phyloP scores from a whole-genome alignment of 2,113 vertebrate species.

The Osmerus eperlanus region DNA sequence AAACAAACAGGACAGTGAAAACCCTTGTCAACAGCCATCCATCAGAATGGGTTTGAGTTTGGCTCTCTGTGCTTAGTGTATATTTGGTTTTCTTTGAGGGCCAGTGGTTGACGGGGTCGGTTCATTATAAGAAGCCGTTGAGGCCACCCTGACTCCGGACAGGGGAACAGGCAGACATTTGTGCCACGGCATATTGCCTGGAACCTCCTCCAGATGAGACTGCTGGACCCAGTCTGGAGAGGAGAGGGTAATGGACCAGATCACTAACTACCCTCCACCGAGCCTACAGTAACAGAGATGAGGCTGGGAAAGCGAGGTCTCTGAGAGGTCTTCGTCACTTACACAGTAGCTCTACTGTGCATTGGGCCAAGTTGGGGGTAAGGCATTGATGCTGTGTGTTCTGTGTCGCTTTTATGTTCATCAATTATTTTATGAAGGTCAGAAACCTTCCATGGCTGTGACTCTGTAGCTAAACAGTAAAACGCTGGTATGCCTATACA shows the following conservation, averaged over 20 bases:
- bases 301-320: constrained; percentile 30
- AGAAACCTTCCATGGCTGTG: not conserved
- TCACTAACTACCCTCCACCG: constrained; percentile 24
- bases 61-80: constrained; percentile 30
- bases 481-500: constrained; percentile 1
- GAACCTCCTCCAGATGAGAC: constrained; percentile 47
- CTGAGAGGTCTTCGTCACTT: constrained; percentile 22
- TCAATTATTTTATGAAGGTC: constrained; percentile 2
- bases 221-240: constrained; percentile 27
- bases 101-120: constrained; percentile 32
- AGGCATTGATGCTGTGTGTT: not conserved
- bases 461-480: not conserved
- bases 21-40: constrained; percentile 38
- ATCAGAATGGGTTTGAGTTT: constrained; percentile 16
- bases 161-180: constrained; percentile 48
- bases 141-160: constrained; percentile 40
- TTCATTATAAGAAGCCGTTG: constrained; percentile 30
- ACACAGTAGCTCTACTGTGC: constrained; percentile 54
- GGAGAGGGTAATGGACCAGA: constrained; percentile 41
- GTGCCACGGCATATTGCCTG: constrained; percentile 40
- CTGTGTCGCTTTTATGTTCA: constrained; percentile 21
- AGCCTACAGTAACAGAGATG: constrained; percentile 25
- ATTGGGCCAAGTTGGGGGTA: not conserved
- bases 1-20: constrained; percentile 39
- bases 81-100: constrained; percentile 51